Evolutionary conservation across 92 coral and sea anemone genomes (phyloP), one percentile per base, ranked within the genome.

Genomic region (Galaxea fascicularis): DNA sequence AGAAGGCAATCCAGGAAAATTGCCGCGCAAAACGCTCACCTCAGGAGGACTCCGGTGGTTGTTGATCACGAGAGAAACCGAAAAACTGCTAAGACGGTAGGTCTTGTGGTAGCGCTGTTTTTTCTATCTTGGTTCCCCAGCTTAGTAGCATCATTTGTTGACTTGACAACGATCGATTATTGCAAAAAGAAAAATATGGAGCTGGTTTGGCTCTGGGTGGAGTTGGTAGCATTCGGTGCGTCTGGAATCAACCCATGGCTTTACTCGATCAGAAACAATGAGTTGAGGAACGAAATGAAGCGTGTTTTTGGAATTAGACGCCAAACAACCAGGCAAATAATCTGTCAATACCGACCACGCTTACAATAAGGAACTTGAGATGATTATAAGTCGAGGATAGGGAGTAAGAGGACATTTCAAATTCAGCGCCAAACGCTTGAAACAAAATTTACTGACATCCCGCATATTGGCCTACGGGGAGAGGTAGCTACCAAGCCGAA

Each of bases 211-310:
- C 81, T 83, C 6, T 83, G 87, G 82, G 87, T 73, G 4, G 87
- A 83, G 73, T 46, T 83, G 4, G n/a, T 83, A 28, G 87, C 87
- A n/a, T 74, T 83, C 56, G 27, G 65, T 0, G 60, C 80, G 28
- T 83, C 87, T 16, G 87, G 78, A 49, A 75, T 83, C 13, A 83
- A 83, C 51, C 87, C 87, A 3, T 83, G 87, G 87, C 47, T 83
- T 26, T 83, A 83, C 63, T 74, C 87, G 27, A 7, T 83, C 29
- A 70, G 82, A 83, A 83, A 75, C 49, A 63, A 29, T 22, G 65
- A 27, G 17, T 74, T 83, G 59, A 71, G 44, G 27, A 15, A 7
- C 14, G 87, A 47, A 65, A 46, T 83, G 68, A 71, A 60, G 21
- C 81, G 82, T 7, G 73, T 53, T 26, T 74, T 82, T 31, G 51